phyloP scores from a whole-genome alignment of 2,888 invertebrate genomes.

The Diarsia rubi region DNA sequence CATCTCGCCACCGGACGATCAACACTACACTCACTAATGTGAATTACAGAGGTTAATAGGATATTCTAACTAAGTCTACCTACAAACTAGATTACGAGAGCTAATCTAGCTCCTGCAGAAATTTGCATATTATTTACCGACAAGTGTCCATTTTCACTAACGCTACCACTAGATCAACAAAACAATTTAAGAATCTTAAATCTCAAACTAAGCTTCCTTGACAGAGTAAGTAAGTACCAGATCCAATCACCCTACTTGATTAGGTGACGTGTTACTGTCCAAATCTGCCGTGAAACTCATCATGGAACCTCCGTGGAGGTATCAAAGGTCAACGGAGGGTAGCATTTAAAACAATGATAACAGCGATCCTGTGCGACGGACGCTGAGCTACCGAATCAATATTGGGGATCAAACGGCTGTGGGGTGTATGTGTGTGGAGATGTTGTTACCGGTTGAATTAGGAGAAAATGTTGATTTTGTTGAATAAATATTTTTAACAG shows the following conservation, averaged over 20 bases:
- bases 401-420: conserved; percentile 83
- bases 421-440: conserved; percentile 68
- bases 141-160: not conserved
- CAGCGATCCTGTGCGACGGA: conserved; percentile 71
- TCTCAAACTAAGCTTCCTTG: conserved; percentile 6
- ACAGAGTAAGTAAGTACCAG: conserved; percentile 5
- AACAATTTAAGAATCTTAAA: conserved; percentile 19
- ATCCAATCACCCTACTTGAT: conserved; percentile 36
- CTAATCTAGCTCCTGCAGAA: not conserved
- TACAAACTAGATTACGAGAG: not conserved
- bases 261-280: conserved; percentile 33
- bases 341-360: conserved; percentile 87
- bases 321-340: conserved; percentile 67
- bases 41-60: not conserved
- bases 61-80: not conserved
- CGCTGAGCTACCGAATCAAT: conserved; percentile 86
- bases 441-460: conserved; percentile 64
- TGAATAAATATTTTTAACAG: not conserved
- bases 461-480: not conserved
- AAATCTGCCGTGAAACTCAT: conserved; percentile 66
- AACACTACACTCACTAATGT: too few species aligned
- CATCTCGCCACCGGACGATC: too few species aligned
- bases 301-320: conserved; percentile 72
- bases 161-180: not conserved
- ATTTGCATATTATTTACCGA: not conserved